Evolutionary conservation across 2,113 vertebrate genomes (phyloP), one percentile per base, ranked within the genome.

Genomic region (Salvelinus sp.): DNA sequence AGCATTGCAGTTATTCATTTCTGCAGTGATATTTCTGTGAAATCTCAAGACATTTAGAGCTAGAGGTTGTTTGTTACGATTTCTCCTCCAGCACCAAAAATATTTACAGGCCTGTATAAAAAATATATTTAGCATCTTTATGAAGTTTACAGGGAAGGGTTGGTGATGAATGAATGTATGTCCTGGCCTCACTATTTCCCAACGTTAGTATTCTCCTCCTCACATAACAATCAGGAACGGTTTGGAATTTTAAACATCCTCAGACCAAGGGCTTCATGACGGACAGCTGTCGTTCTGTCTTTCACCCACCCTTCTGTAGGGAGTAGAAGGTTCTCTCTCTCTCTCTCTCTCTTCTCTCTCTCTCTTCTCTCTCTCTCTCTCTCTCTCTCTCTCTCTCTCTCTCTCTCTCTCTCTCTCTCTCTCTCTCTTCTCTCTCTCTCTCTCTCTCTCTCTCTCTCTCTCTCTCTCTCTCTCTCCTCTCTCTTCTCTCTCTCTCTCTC

Each of bases 151-250:
- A 10, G 73, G 65, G 74, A 54, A 69, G 23, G 72, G 57, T 69
- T n/a, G 67, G 60, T 79, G 75, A 76, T 79, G 72, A 81, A 87
- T 83, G 75, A 62, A 83, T 83, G 76, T 72, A 75, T 75, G 78
- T 47, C 9, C 7, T 12, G 38, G 7, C 9, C 71, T 28, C 30
- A 48, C 77, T 79, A 33, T 82, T 80, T 79, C 86, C 62, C 76
- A 62, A 50, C 77, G 38, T 65, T 68, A 72, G 58, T 79, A 65
- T 67, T 76, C 60, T 47, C 23, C 70, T 57, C 69, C 69, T 27
- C 48, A 70, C 75, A 54, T 66, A 72, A 27, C 69, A 47, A 75
- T 74, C 47, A 57, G 69, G 75, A 73, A 67, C 57, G 28, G 74
- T 27, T 70, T 58, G 20, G 81, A 82, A 82, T 83, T 81, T 81